Conservation (phyloP, 2,113 vertebrate species). For the Raja brachyura region DNA sequence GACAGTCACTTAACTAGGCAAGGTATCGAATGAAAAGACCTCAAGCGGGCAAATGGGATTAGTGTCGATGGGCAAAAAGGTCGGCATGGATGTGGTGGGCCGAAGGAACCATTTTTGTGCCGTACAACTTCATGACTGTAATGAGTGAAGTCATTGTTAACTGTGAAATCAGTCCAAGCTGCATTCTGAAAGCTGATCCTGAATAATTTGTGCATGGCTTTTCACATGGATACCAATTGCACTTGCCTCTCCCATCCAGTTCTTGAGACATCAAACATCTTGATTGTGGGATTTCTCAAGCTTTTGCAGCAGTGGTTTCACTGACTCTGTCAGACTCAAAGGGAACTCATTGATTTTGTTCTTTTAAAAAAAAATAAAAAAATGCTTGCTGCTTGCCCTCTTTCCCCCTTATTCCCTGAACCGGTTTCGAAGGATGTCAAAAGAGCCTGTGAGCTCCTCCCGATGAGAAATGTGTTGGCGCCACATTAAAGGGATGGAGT, state of each 20-base stretch:
- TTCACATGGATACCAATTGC: not conserved
- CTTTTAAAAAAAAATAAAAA: not conserved
- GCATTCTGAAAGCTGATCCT: not conserved
- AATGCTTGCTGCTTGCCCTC: constrained; percentile 8
- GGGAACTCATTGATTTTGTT: not conserved
- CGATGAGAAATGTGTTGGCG: not conserved
- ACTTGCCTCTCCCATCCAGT: not conserved
- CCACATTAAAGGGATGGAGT: constrained; percentile 11
- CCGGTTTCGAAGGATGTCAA: constrained; percentile 3
- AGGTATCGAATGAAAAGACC: too few species aligned
- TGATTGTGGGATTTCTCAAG: not conserved
- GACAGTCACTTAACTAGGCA: too few species aligned
- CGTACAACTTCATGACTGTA: not conserved
- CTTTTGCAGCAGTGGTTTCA: not conserved
- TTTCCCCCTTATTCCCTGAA: constrained; percentile 17
- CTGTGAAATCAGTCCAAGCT: not conserved
- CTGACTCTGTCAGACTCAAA: not conserved
- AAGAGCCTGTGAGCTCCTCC: constrained; percentile 6
- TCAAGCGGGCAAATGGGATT: too few species aligned
- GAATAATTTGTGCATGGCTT: not conserved
- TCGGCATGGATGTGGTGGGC: too few species aligned
- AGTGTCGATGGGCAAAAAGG: too few species aligned
- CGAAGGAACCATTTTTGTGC: too few species aligned
- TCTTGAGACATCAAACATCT: not conserved
- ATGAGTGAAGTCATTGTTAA: not conserved